Base-by-base conservation (phyloP, 2,888 invertebrate species). In the Scaeva pyrastri region DNA sequence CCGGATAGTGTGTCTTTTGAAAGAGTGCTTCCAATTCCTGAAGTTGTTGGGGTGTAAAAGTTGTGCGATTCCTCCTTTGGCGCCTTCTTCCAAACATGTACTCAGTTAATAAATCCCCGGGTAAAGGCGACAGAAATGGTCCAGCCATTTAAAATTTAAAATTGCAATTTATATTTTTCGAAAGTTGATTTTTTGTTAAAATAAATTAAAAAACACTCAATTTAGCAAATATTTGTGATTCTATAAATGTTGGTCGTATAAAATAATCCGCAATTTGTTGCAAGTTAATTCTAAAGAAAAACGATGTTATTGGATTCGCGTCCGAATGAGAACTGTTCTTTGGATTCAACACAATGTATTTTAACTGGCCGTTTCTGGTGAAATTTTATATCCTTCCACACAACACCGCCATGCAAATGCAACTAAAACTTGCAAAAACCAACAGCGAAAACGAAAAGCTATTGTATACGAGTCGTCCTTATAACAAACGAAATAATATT, bases 1-100 rank as follows among this genome's bases (percentile, higher is more conserved):
- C 98, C 7, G 98, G 98, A 92, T 98, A 98, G 90, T 98, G 98
- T 0, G 98, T 98, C 93, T 97, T 97, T 92, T 97, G 97, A 93
- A 98, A 98, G 23, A 98, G 94, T 0, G 97, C 96, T 91, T 98
- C 98, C 90, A 98, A 92, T 90, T 98, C 97, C 90, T 97, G 97
- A 62, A 98, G 93, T 93, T 98, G 98, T 91, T 98, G 97, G 1
- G 98, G 97, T 36, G 97, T 98, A 92, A 98, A 98, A 0, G 98
- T 98, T 10, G 98, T 98, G 41, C 98, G 94, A 92, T 98, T 98
- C 84, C 98, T 94, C 82, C 98, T 94, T 94, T 98, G 96, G 89
- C 97, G 94, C 84, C 97, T 94, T 88, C 97, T 94, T 11, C 97
- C 97, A 91, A 97, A 97, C 97, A 98, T 97, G 90, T 98, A 98